Evolutionary conservation across 2,113 vertebrate species (phyloP), one percentile per base, ranked within the genome.

Genomic region (Ariopsis seemanni): DNA sequence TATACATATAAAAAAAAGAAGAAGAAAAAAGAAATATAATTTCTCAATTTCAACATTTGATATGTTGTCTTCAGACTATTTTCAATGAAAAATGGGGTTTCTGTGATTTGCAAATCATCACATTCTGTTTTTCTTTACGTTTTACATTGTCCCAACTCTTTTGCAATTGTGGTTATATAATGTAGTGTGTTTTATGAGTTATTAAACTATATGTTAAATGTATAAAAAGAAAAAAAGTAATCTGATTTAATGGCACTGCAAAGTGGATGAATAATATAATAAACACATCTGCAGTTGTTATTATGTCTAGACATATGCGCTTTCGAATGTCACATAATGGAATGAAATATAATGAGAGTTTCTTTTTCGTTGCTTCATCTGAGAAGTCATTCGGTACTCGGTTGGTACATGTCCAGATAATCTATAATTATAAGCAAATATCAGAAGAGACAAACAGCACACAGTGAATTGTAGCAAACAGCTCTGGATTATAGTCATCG

Each of bases 341-440:
- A 58, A 72, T 72, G 65, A 72, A 87, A 80, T 53, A 50, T 14
- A 71, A 86, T 65, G 34, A 18, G 52, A 55, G 60, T 25, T 30
- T 52, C 75, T 57, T 11, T 22, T 12, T 80, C 57, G 75, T 79
- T 86, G 62, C 22, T 52, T 12, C 63, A 27, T 15, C 6, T 27
- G 25, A 63, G 4, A 79, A 86, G 22, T 48, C 58, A 20, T 18
- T 71, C 11, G 8, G 50, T 69, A 57, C 10, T 7, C 4, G 25
- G 22, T 42, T 69, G 34, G 34, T 42, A 42, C 42, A 53, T 65
- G 25, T 79, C 15, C 42, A 84, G 58, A 7, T 58, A 20, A 27
- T 72, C 83, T 84, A 74, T 34, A 72, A 71, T 72, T 57, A 34
- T 84, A 58, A 55, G 65, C n/a, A 72, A 84, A 71, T 71, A 72